Evolutionary conservation across 2,888 invertebrate species (phyloP).

Genomic region (Tipula lateralis): DNA sequence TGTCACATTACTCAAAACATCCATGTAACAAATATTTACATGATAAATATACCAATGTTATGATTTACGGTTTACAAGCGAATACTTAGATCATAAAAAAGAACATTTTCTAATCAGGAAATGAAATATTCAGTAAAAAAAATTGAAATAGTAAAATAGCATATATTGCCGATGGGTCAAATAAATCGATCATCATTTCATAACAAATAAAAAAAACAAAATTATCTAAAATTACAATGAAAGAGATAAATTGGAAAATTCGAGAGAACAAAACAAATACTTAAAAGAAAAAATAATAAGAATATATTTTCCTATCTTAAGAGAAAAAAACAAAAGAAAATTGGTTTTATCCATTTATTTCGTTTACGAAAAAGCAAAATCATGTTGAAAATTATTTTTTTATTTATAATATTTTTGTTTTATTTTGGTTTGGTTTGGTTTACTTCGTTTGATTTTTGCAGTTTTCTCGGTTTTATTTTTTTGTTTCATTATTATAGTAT

Average conservation of each 20-base stretch:
- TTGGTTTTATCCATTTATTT: constrained; percentile 19
- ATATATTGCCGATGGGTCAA: background rate
- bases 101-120: background rate
- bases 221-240: background rate
- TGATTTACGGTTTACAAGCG: too few species aligned
- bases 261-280: background rate
- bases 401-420: constrained; percentile 1
- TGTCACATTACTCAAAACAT: too few species aligned
- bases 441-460: background rate
- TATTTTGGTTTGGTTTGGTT: background rate
- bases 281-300: constrained; percentile 8
- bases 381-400: constrained; percentile 19
- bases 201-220: background rate
- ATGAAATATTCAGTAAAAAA: background rate
- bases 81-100: background rate
- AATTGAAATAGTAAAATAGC: background rate
- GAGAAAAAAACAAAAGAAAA: background rate
- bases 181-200: constrained; percentile 1
- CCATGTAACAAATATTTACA: too few species aligned
- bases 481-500: background rate
- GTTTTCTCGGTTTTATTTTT: background rate
- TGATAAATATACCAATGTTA: too few species aligned
- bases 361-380: constrained; percentile 7
- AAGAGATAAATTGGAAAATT: constrained; percentile 15
- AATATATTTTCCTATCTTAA: background rate